Percentiles rank a stretch among this genome's conserved stretches.
phyloP scores from a whole-genome alignment of 2,797 vertebrate species.

The Neostethus bicornis region DNA sequence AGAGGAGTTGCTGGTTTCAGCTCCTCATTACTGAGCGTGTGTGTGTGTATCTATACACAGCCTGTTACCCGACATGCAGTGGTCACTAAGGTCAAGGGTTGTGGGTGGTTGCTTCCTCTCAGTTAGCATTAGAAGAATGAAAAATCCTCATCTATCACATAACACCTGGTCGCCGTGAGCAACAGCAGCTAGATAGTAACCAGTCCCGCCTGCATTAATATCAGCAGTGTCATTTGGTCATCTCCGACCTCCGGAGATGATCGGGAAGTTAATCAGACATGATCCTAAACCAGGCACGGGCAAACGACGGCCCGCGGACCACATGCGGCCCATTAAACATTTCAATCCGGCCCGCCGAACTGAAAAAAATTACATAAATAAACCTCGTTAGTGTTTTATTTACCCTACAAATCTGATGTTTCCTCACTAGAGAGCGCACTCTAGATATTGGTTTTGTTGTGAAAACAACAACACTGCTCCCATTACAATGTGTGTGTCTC shows the following conservation, averaged over 20 bases:
- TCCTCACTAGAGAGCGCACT: no score
- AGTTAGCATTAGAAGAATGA: slow-evolving; percentile 61
- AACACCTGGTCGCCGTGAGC: slow-evolving; percentile 55
- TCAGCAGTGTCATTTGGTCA: background rate
- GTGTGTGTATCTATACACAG: slow-evolving; percentile 28
- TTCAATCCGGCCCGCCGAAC: no score
- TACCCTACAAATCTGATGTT: no score
- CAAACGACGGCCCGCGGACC: no score
- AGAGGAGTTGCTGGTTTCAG: slow-evolving; percentile 26
- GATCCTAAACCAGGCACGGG: no score
- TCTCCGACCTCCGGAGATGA: slow-evolving; percentile 40
- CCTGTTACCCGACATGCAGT: slow-evolving; percentile 65
- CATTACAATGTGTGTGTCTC: no score
- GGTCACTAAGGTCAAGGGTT: slow-evolving; percentile 67
- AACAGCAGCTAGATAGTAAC: slow-evolving; percentile 48
- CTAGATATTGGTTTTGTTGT: no score
- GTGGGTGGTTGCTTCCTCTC: slow-evolving; percentile 74
- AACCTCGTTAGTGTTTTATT: no score
- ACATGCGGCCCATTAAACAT: no score
- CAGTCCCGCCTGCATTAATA: slow-evolving; percentile 47
- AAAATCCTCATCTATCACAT: slow-evolving; percentile 72
- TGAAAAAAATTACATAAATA: no score
- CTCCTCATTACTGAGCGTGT: slow-evolving; percentile 41
- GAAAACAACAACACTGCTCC: no score
- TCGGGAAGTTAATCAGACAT: background rate